These are phyloP conservation scores for Acestrorhynchus altus DNA, from an alignment of 2,797 vertebrate species.

Conservation along the genomic window DNA sequence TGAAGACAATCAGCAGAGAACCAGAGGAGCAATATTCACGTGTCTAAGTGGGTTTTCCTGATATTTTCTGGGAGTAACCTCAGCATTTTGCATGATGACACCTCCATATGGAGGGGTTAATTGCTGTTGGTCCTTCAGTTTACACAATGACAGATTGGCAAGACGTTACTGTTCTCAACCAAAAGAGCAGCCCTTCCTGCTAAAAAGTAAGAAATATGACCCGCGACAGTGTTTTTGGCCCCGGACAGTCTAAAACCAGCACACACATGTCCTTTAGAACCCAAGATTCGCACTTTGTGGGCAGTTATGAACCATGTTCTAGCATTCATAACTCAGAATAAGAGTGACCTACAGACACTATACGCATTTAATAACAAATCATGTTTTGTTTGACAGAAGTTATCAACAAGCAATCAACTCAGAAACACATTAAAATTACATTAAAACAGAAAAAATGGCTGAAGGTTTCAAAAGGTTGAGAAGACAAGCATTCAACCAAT, in stretches of 20 bases:
- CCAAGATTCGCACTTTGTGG: too few species aligned
- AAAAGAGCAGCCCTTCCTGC: neutral
- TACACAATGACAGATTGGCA: constrained; percentile 12
- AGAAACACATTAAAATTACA: too few species aligned
- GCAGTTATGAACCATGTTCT: too few species aligned
- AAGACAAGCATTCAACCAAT: too few species aligned
- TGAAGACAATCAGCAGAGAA: neutral
- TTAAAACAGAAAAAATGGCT: too few species aligned
- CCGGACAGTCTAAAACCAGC: neutral
- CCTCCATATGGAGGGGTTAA: constrained; percentile 23
- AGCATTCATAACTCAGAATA: too few species aligned
- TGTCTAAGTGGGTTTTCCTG: neutral
- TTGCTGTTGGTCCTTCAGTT: constrained; percentile 44
- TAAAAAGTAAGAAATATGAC: neutral
- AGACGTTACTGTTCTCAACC: neutral
- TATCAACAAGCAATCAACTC: too few species aligned
- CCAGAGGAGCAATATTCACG: neutral
- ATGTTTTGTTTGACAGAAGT: too few species aligned
- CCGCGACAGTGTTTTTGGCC: neutral
- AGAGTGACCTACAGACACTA: too few species aligned
- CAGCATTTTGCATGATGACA: neutral
- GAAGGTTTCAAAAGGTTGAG: too few species aligned
- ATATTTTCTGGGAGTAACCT: neutral
- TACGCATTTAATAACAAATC: too few species aligned
- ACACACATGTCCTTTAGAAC: too few species aligned